Evolutionary conservation across 2,797 vertebrate genomes (phyloP).

Genomic region (Tenualosa thibaudeaui): DNA sequence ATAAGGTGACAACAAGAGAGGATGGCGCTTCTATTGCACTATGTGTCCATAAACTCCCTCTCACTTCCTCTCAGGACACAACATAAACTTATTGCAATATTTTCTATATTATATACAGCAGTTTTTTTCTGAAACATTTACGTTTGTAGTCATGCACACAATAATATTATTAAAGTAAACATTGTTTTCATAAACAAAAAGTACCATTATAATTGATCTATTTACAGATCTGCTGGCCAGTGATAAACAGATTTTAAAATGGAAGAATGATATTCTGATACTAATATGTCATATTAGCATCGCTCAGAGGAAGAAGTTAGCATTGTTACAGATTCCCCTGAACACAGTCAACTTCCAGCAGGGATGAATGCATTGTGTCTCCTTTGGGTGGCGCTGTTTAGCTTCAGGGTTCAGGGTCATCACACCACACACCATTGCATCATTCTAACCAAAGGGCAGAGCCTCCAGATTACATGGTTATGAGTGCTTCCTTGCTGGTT

Average conservation of each 20-base stretch:
- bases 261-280: background rate
- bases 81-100: background rate
- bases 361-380: background rate
- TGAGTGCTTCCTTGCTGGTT: conserved; percentile 27
- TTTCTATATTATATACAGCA: background rate
- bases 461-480: background rate
- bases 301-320: background rate
- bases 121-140: background rate
- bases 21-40: background rate
- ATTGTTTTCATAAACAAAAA: background rate
- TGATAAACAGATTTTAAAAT: background rate
- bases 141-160: background rate
- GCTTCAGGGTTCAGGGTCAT: background rate
- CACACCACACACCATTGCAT: background rate
- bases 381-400: background rate
- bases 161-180: background rate
- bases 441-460: background rate
- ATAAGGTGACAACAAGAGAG: conserved; percentile 18
- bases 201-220: background rate
- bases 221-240: conserved; percentile 9
- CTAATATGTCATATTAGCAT: background rate
- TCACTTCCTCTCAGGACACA: background rate
- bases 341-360: background rate
- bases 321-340: background rate
- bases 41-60: background rate